Evolutionary conservation across 1,140 invertebrate genomes (phyloP).

Genomic region (Drosophila mojavensis): DNA sequence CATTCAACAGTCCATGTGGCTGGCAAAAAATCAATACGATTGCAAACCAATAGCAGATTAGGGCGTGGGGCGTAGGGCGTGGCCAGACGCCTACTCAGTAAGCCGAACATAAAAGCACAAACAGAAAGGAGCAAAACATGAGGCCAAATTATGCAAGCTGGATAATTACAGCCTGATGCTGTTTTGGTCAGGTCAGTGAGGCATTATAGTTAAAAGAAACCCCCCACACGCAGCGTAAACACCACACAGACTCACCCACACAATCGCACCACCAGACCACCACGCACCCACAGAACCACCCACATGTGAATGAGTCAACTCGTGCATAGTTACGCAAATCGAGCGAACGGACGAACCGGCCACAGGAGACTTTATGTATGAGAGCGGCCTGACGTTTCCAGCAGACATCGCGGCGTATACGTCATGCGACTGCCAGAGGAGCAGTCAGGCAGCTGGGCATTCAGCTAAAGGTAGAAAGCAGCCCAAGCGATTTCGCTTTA

Average conservation of each 20-base stretch:
- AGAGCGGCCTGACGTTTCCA: conserved; percentile 53
- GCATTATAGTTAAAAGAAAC: conserved; percentile 46
- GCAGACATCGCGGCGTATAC: conserved; percentile 69
- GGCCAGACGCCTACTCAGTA: conserved; percentile 12
- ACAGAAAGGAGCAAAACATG: conserved; percentile 15
- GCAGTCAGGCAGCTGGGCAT: conserved; percentile 23
- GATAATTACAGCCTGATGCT: conserved; percentile 68
- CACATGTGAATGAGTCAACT: conserved; percentile 63
- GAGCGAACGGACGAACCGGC: conserved; percentile 49
- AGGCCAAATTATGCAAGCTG: conserved; percentile 66
- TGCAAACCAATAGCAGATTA: conserved; percentile 50
- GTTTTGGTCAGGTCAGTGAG: conserved; percentile 43
- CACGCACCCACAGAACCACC: conserved; percentile 9
- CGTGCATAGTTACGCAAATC: conserved; percentile 76
- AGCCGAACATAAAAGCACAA: conserved; percentile 8
- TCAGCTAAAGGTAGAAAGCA: conserved; percentile 51
- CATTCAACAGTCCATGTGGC: conserved; percentile 12
- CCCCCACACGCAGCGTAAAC: conserved; percentile 33
- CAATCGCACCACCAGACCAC: conserved; percentile 7
- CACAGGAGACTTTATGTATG: conserved; percentile 72
- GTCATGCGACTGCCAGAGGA: conserved; percentile 46
- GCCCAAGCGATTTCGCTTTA: conserved; percentile 58
- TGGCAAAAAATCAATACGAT: conserved; percentile 63
- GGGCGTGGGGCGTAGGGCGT: neutral
- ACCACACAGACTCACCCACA: conserved; percentile 16